These are phyloP conservation scores for Escarpia spicata DNA, from an alignment of 2,888 invertebrate species.

Conservation along the genomic window DNA sequence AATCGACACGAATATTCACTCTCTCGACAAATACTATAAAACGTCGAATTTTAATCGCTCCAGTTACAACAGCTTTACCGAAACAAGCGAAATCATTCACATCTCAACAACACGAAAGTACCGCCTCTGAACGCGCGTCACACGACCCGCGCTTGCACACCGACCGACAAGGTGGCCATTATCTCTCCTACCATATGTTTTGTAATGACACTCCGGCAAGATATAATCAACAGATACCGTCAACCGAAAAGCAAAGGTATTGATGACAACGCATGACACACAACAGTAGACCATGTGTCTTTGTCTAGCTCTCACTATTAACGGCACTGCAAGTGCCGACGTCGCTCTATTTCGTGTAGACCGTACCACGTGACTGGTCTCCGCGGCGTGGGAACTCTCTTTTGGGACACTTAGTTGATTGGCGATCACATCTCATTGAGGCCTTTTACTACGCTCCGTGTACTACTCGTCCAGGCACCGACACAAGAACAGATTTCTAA, in stretches of 20 bases:
- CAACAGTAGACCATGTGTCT: background rate
- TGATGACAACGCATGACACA: background rate
- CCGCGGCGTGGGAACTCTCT: background rate
- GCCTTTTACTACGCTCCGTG: background rate
- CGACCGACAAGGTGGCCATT: background rate
- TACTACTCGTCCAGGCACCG: background rate
- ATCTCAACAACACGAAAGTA: background rate
- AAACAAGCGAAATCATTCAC: background rate
- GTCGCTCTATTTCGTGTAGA: background rate
- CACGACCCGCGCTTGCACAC: too few relatives aligned
- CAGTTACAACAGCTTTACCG: background rate
- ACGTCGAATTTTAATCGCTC: background rate
- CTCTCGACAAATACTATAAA: background rate
- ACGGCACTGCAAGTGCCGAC: background rate
- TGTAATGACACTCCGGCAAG: background rate
- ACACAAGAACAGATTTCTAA: background rate
- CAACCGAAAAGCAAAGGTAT: background rate
- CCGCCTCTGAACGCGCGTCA: background rate
- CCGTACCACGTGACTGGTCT: background rate
- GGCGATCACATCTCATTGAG: background rate
- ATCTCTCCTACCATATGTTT: background rate
- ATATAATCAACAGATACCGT: background rate
- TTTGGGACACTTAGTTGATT: background rate
- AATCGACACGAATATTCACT: background rate
- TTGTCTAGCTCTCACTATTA: background rate